Percentiles rank a stretch among this genome's conserved stretches.
Evolutionary conservation across 2,797 vertebrate genomes (phyloP).

Genomic region (Sitta carolinensis): DNA sequence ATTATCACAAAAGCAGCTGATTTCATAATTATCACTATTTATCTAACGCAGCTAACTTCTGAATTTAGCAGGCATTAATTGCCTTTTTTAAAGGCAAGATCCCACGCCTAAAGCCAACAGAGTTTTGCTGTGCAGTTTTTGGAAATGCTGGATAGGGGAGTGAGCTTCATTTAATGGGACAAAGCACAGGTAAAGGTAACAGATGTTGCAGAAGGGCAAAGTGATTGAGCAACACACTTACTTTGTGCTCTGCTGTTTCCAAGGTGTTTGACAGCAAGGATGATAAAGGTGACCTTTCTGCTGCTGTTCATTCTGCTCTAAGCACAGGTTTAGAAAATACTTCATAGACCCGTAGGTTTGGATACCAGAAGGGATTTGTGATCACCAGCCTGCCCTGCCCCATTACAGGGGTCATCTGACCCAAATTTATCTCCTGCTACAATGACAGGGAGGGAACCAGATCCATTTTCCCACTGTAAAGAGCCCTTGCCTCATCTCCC

Average conservation of each 20-base stretch:
- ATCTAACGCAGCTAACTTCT: background rate
- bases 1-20: background rate
- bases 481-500: background rate
- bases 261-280: conserved; percentile 20
- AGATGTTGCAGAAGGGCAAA: background rate
- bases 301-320: background rate
- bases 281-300: conserved; percentile 45
- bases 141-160: background rate
- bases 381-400: background rate
- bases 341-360: background rate
- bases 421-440: background rate
- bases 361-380: background rate
- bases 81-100: background rate
- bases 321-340: background rate
- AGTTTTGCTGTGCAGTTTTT: background rate
- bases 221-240: background rate
- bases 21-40: background rate
- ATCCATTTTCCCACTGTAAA: background rate
- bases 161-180: background rate
- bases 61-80: background rate
- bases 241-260: conserved; percentile 3
- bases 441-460: background rate
- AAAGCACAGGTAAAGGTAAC: background rate
- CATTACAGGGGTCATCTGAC: background rate
- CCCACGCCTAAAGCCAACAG: accelerated